A percentile compares a stretch with the other conserved stretches of the same genome.
These are phyloP conservation scores for Chiridota heheva DNA, from an alignment of 35 echinoderm and acorn worm genomes.

Conservation along the genomic window DNA sequence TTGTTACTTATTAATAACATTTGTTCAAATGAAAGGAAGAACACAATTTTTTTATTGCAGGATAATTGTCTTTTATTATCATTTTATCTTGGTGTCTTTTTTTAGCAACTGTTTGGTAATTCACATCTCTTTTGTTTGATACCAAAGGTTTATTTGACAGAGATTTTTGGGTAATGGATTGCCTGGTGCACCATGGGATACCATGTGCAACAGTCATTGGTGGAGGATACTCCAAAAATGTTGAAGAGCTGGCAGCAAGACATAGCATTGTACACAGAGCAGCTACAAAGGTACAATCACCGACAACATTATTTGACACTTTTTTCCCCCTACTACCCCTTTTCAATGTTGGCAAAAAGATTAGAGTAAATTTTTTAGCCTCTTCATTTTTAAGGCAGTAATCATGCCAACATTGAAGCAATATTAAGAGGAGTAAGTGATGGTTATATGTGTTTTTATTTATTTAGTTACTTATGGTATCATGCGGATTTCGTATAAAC, in stretches of 20 bases:
- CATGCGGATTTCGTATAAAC: too few species aligned
- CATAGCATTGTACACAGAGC: slow-evolving; percentile 81
- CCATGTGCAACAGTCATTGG: slow-evolving; percentile 82
- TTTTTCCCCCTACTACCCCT: too few species aligned
- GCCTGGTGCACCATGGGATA: slow-evolving; percentile 34
- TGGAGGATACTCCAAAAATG: slow-evolving; percentile 63
- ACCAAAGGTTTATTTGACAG: slow-evolving; percentile 59
- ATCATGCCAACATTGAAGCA: too few species aligned
- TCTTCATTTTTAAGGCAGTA: too few species aligned
- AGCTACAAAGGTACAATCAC: slow-evolving; percentile 64
- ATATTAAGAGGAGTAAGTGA: too few species aligned
- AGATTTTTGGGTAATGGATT: slow-evolving; percentile 77
- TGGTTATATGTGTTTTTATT: too few species aligned
- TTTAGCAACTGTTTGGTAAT: not conserved
- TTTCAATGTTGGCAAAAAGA: too few species aligned
- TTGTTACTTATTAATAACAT: not conserved
- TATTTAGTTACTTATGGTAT: too few species aligned
- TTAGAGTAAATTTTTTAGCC: too few species aligned
- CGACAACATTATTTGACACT: too few species aligned
- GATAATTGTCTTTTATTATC: not conserved
- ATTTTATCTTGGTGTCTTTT: not conserved
- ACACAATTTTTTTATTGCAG: not conserved
- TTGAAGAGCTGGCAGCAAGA: slow-evolving; percentile 58
- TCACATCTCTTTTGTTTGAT: not conserved
- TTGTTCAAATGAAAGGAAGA: too few species aligned